A percentile compares a stretch with the other conserved stretches of the same genome.
phyloP scores from a whole-genome alignment of 1,140 invertebrate species.

The Calephelis virginiensis region DNA sequence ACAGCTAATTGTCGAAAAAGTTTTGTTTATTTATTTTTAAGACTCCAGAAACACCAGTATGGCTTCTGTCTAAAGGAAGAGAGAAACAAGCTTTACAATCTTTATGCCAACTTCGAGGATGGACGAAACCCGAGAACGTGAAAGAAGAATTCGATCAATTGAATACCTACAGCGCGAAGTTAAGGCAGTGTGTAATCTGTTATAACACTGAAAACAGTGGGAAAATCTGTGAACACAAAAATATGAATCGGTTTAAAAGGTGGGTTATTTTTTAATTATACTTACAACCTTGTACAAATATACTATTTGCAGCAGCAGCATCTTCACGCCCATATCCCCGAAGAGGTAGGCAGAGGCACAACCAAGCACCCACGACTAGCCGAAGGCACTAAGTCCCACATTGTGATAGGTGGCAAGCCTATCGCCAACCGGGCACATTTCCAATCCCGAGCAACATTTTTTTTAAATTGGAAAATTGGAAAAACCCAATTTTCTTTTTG shows the following conservation, averaged over 20 bases:
- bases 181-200: constrained; percentile 58
- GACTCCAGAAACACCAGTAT: constrained; percentile 84
- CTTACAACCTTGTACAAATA: not conserved
- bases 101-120: constrained; percentile 77
- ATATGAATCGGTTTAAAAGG: constrained; percentile 58
- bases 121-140: constrained; percentile 70
- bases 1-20: too few relatives aligned
- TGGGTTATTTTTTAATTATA: constrained; percentile 22
- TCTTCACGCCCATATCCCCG: too few relatives aligned
- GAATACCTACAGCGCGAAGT: constrained; percentile 51
- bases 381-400: too few relatives aligned
- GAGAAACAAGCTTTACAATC: constrained; percentile 74
- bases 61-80: constrained; percentile 78
- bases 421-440: too few relatives aligned
- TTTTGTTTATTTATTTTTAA: constrained; percentile 26
- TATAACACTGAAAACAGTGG: constrained; percentile 32
- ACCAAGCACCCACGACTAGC: too few relatives aligned
- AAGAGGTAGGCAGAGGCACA: too few relatives aligned
- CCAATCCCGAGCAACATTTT: too few relatives aligned
- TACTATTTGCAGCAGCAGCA: too few relatives aligned
- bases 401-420: too few relatives aligned
- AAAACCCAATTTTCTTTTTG: too few relatives aligned
- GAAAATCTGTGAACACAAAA: constrained; percentile 48
- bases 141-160: constrained; percentile 73
- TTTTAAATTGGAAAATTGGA: too few relatives aligned